These are phyloP conservation scores for Pseudomyrmex cubaensis DNA, from an alignment of 1,140 invertebrate genomes.

Conservation along the genomic window DNA sequence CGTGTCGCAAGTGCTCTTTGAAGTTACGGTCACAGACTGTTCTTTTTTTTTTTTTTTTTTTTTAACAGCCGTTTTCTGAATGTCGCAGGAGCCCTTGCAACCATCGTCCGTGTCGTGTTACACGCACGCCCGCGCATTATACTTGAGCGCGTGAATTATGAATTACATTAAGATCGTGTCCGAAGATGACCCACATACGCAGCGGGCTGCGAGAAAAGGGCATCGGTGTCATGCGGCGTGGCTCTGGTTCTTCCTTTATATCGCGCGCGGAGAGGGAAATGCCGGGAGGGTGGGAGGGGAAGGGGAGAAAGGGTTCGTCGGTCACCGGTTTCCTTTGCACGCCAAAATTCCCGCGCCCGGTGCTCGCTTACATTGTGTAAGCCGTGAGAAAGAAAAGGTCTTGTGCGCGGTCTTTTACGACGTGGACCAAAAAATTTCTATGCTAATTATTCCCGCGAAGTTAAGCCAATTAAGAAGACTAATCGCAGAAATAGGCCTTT, in stretches of 20 bases:
- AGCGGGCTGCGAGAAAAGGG: constrained; percentile 80
- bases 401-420: not conserved
- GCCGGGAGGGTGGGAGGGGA: constrained; percentile 7
- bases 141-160: constrained; percentile 70
- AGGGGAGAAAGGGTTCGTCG: constrained; percentile 77
- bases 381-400: constrained; percentile 76
- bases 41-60: constrained; percentile 2
- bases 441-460: constrained; percentile 9
- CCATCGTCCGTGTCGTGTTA: constrained; percentile 64
- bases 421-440: not conserved
- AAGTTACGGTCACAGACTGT: not conserved
- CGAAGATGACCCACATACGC: constrained; percentile 82
- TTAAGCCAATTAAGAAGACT: not conserved
- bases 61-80: constrained; percentile 3
- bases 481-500: not conserved
- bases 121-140: constrained; percentile 63
- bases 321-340: constrained; percentile 77
- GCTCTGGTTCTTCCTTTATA: constrained; percentile 71
- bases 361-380: constrained; percentile 69
- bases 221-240: constrained; percentile 68
- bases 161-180: constrained; percentile 79
- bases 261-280: constrained; percentile 54
- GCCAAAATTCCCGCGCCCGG: constrained; percentile 78
- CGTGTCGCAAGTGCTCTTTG: not conserved
- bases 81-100: not conserved